A percentile compares a stretch with the other conserved stretches of the same genome.
These are phyloP conservation scores for Oceanodroma tethys DNA, from an alignment of 2,113 vertebrate genomes.

Conservation along the genomic window DNA sequence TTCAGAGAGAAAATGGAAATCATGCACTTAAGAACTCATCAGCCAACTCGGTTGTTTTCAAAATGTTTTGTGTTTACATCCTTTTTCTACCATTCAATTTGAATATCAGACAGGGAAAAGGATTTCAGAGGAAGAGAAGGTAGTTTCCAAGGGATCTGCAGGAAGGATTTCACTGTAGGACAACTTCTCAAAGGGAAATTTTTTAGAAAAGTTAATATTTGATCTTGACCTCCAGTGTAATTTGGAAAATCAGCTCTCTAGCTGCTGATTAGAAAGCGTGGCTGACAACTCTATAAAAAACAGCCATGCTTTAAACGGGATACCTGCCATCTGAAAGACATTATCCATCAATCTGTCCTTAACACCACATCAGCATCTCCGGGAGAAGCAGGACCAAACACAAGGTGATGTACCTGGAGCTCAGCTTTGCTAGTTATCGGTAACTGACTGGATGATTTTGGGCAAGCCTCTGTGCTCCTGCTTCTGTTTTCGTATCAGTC, in stretches of 20 bases:
- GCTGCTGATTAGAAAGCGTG: background rate
- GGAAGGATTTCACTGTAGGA: background rate
- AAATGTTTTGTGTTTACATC: background rate
- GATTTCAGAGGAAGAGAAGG: background rate
- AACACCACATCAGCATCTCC: background rate
- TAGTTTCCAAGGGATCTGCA: background rate
- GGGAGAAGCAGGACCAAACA: background rate
- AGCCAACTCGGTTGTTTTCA: background rate
- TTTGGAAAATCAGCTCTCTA: background rate
- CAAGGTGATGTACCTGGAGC: rapidly evolving
- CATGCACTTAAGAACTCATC: background rate
- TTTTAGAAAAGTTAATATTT: background rate
- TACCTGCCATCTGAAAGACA: background rate
- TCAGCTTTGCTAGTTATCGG: background rate
- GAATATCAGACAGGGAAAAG: background rate
- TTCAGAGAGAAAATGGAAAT: background rate
- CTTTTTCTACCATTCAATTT: background rate
- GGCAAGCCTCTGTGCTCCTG: background rate
- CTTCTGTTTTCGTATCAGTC: background rate
- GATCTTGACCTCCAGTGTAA: background rate
- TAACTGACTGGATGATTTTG: background rate
- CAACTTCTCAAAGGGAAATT: background rate
- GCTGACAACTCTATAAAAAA: background rate
- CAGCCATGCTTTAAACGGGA: background rate
- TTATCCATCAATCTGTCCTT: background rate